Base-by-base conservation (phyloP, 2,113 vertebrate genomes). In the Theristicus caerulescens region DNA sequence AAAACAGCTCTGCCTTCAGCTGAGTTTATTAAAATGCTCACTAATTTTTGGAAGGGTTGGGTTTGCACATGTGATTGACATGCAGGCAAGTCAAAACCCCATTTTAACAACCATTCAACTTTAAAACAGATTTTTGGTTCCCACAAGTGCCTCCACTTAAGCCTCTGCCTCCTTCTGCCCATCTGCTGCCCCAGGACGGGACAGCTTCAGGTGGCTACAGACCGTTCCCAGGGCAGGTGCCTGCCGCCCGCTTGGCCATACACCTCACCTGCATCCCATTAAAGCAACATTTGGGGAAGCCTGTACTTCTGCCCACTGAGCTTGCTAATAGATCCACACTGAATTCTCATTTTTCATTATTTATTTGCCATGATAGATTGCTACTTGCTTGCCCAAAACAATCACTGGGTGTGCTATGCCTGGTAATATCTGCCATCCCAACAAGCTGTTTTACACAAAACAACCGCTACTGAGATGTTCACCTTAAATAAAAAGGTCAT, bases 311-410 rank as follows among this genome's bases (percentile, higher is more conserved):
- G 73, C 57, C 73, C 65, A 26, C 38, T 8, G 54, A 86, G 76
- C 85, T 91, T 55, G 61, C 95, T 64, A 73, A 81, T 24, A 94
- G 64, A 93, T 46, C 82, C 65, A 51, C 70, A 10, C 6, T 32
- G 81, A 69, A 86, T 94, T 66, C 82, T 42, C 44, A 36, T 73
- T 85, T 91, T 79, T 59, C 38, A 16, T 47, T 87, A 87, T 52
- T 83, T 90, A 82, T 94, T 93, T 96, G 89, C 82, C 31, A 7
- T 54, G 96, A 86, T 86, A 92, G 88, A 94, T 94, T 90, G 83
- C 15, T 77, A 42, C 55, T 74, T 81, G 54, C 84, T 74, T 65
- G 52, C 42, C 66, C 72, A 31, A 89, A 96, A n/a, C n/a, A 66
- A 58, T n/a, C 27, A 25, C 66, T 89, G 8, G 7, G 31, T 46